Evolutionary conservation across 2,113 vertebrate species (phyloP).

Genomic region (Neofelis nebulosa): DNA sequence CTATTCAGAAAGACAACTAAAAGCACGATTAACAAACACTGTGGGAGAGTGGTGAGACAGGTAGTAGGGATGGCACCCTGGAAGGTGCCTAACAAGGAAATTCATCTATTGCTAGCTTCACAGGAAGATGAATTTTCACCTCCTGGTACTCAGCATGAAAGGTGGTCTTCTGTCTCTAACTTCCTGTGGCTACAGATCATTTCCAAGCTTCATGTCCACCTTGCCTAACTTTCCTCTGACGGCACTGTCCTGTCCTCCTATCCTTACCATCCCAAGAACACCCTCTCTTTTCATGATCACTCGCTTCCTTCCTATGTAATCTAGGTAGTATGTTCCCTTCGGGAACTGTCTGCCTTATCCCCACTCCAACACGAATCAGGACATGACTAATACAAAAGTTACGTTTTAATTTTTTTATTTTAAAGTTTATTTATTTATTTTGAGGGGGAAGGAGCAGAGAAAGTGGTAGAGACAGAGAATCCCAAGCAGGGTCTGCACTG

Average conservation of each 20-base stretch:
- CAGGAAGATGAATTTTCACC: neutral
- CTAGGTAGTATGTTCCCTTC: neutral
- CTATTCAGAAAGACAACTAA: slow-evolving; percentile 1
- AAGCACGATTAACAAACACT: neutral
- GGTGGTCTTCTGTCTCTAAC: neutral
- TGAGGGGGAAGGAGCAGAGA: neutral
- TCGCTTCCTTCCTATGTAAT: neutral
- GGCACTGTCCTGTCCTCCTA: neutral
- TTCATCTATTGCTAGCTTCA: neutral
- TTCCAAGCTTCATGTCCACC: neutral
- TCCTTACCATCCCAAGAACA: neutral
- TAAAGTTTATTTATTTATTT: neutral
- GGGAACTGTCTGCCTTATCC: neutral
- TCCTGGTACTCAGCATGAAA: neutral
- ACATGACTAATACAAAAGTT: neutral
- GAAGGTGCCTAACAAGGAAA: neutral
- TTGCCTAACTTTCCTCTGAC: neutral
- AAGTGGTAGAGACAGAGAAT: neutral
- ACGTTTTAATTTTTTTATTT: neutral
- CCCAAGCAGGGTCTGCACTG: too few species aligned
- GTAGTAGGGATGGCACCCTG: neutral
- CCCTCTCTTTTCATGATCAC: neutral
- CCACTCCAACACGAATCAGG: neutral
- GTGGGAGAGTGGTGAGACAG: neutral
- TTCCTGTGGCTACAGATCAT: neutral